These are phyloP conservation scores for Lanistes nyassanus DNA, from an alignment of 1,140 invertebrate species.

Conservation along the genomic window DNA sequence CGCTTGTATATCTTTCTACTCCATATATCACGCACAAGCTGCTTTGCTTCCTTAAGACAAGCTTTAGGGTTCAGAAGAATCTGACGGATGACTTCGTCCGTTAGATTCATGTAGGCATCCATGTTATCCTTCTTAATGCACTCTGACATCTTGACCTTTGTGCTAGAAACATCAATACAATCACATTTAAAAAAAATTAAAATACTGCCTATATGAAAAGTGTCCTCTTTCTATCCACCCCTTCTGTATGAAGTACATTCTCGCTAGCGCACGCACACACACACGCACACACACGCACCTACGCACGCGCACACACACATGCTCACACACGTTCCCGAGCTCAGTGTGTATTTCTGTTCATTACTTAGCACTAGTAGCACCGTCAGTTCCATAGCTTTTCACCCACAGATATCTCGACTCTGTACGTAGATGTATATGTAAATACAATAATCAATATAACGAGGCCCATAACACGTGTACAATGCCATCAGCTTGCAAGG, in stretches of 20 bases:
- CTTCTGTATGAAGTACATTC: neutral
- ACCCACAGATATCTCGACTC: too few species aligned
- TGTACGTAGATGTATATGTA: too few species aligned
- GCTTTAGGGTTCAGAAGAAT: conserved; percentile 32
- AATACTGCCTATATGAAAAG: neutral
- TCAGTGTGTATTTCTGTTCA: too few species aligned
- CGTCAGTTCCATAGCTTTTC: too few species aligned
- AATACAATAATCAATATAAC: too few species aligned
- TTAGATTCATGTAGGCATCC: conserved; percentile 51
- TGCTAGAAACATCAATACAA: neutral
- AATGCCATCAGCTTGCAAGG: too few species aligned
- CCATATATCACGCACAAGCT: conserved; percentile 3
- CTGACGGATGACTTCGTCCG: conserved; percentile 37
- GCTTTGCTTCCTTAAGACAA: conserved; percentile 3
- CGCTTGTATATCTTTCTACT: conserved; percentile 7
- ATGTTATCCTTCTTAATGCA: conserved; percentile 40
- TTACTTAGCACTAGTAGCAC: too few species aligned
- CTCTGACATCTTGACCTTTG: neutral
- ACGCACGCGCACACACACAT: too few species aligned
- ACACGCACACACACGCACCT: too few species aligned
- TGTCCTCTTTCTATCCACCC: too few species aligned
- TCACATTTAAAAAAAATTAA: neutral
- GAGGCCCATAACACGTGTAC: too few species aligned
- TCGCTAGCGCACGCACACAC: neutral
- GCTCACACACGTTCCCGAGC: neutral